phyloP scores from a whole-genome alignment of 2,113 vertebrate genomes.

The Brachyhypopomus gauderio region DNA sequence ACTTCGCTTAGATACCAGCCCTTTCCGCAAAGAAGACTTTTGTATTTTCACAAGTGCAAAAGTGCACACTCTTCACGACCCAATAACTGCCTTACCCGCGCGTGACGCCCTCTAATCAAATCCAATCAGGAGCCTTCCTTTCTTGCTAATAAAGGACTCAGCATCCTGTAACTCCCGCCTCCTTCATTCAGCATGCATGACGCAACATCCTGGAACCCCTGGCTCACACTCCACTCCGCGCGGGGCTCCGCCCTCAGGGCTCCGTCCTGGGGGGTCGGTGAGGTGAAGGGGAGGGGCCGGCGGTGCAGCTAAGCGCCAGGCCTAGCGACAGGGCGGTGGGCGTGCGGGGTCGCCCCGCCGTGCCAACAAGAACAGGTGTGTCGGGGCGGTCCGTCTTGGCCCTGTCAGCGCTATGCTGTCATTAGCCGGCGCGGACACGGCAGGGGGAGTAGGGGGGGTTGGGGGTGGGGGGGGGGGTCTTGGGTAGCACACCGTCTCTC shows the following conservation, averaged over 20 bases:
- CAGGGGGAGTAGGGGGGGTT: conserved; percentile 85
- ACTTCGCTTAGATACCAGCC: conserved; percentile 16
- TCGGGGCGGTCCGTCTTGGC: conserved; percentile 78
- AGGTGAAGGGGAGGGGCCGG: neutral
- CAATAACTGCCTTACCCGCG: conserved; percentile 7
- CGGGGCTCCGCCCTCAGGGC: neutral
- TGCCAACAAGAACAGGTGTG: conserved; percentile 89
- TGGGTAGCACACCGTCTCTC: conserved; percentile 88
- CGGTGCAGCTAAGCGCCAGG: neutral
- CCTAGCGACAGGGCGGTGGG: neutral
- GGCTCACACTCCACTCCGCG: conserved; percentile 1
- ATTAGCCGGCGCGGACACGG: conserved; percentile 93
- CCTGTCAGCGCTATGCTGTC: conserved; percentile 88
- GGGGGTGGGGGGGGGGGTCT: conserved; percentile 84
- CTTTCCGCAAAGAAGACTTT: neutral
- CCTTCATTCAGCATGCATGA: conserved; percentile 35
- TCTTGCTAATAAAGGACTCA: conserved; percentile 23
- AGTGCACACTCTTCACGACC: neutral
- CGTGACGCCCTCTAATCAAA: conserved; percentile 2
- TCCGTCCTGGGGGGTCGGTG: neutral
- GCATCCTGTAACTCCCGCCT: neutral
- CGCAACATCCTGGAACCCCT: conserved; percentile 39
- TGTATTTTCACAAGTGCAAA: neutral
- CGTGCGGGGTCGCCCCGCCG: conserved; percentile 49
- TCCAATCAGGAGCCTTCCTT: conserved; percentile 26